A percentile compares a stretch with the other conserved stretches of the same genome.
Evolutionary conservation across 2,888 invertebrate species (phyloP).

Genomic region (Cryptus armator): DNA sequence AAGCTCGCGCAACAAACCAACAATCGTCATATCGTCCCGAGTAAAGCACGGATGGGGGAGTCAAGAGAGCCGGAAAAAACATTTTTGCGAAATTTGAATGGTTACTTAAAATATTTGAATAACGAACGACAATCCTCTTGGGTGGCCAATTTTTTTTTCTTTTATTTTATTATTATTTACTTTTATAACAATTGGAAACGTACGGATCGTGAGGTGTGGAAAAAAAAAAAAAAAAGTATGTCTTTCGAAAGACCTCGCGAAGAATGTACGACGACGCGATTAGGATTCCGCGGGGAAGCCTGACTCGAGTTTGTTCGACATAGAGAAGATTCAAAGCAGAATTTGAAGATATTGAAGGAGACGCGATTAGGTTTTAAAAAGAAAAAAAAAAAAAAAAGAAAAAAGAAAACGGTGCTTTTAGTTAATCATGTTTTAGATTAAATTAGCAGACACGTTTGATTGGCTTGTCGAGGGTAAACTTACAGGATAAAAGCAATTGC

Average conservation of each 20-base stretch:
- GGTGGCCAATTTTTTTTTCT: conserved; percentile 77
- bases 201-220: neutral
- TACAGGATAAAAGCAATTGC: conserved; percentile 10
- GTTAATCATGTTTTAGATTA: conserved; percentile 79
- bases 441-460: conserved; percentile 71
- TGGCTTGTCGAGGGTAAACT: conserved; percentile 59
- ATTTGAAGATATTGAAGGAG: neutral
- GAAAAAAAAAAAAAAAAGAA: conserved; percentile 67
- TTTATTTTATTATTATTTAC: conserved; percentile 46
- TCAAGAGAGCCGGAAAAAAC: conserved; percentile 40
- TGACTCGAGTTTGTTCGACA: conserved; percentile 36
- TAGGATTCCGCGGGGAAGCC: conserved; percentile 55
- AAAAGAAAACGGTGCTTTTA: conserved; percentile 78
- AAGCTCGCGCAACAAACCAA: conserved; percentile 41
- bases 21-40: conserved; percentile 68
- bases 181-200: conserved; percentile 49
- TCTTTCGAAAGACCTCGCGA: conserved; percentile 20
- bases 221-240: neutral
- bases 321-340: conserved; percentile 24
- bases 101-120: conserved; percentile 71
- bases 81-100: conserved; percentile 57
- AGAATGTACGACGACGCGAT: conserved; percentile 11
- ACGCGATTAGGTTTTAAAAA: conserved; percentile 73
- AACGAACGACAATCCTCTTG: conserved; percentile 74
- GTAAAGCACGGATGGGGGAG: conserved; percentile 27